A percentile compares a stretch with the other conserved stretches of the same genome.
Conservation (phyloP, 2,888 invertebrate species). For the Allygus modestus region DNA sequence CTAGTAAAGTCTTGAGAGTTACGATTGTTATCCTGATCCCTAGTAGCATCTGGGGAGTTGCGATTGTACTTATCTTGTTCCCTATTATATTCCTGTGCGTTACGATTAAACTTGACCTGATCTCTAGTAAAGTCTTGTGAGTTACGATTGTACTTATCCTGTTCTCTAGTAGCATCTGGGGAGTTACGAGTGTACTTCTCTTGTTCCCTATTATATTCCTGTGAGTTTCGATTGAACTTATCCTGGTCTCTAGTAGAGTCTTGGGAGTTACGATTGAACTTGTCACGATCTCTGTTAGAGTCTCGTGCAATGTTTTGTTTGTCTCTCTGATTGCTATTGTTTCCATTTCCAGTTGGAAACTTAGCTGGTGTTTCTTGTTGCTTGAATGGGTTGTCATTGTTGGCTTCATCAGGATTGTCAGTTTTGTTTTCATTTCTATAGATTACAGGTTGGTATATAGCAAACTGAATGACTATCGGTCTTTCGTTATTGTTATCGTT, state of each 20-base stretch:
- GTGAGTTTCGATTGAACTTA: background rate
- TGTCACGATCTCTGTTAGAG: background rate
- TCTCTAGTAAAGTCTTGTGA: background rate
- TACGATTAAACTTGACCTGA: background rate
- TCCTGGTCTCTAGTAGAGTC: background rate
- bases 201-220: background rate
- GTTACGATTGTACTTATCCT: background rate
- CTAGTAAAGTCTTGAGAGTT: background rate
- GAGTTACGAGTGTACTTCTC: background rate
- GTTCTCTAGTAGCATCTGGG: background rate
- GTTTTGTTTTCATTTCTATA: conserved; percentile 28
- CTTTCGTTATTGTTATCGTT: conserved; percentile 37
- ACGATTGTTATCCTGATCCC: background rate
- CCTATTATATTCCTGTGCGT: background rate
- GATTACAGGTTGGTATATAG: conserved; percentile 37
- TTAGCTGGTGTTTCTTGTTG: background rate
- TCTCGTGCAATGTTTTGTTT: background rate
- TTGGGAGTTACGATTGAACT: background rate
- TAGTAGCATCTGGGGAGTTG: background rate
- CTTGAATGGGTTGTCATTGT: background rate
- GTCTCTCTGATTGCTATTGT: background rate
- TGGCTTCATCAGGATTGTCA: conserved; percentile 1
- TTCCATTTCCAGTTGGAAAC: background rate
- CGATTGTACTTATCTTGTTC: background rate
- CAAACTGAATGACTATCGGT: conserved; percentile 43